Conservation (phyloP, 1,140 invertebrate species). For the Trichomalopsis sarcophagae region DNA sequence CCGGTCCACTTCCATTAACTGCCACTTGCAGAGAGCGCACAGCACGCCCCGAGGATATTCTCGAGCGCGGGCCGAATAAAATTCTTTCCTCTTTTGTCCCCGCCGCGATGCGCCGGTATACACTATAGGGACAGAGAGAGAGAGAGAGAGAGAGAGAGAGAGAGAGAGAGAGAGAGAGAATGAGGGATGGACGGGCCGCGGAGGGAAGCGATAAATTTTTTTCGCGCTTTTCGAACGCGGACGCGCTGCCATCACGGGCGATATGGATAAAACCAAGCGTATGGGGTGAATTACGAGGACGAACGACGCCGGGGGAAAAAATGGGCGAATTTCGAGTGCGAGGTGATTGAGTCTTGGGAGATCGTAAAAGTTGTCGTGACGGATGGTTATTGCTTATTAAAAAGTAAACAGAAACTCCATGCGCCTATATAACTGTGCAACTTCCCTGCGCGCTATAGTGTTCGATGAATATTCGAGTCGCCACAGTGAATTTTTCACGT, state of each 20-base stretch:
- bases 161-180: neutral
- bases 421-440: too few species aligned
- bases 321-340: neutral
- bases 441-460: too few species aligned
- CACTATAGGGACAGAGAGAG: neutral
- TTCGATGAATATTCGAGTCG: too few species aligned
- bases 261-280: neutral
- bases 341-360: neutral
- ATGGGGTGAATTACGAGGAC: neutral
- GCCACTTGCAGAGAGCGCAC: conserved; percentile 42
- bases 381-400: neutral
- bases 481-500: too few species aligned
- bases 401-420: neutral
- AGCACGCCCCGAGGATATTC: conserved; percentile 38
- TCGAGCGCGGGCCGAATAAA: conserved; percentile 34
- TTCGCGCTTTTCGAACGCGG: neutral
- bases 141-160: neutral
- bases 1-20: conserved; percentile 55
- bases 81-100: conserved; percentile 42
- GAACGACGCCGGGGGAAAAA: neutral
- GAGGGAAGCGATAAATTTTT: conserved; percentile 31
- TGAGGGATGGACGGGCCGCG: neutral
- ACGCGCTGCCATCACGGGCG: neutral
- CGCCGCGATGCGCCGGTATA: neutral
- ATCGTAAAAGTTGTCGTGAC: too few species aligned